Base-by-base conservation (phyloP, 2,888 invertebrate species). In the Melipona bicolor region DNA sequence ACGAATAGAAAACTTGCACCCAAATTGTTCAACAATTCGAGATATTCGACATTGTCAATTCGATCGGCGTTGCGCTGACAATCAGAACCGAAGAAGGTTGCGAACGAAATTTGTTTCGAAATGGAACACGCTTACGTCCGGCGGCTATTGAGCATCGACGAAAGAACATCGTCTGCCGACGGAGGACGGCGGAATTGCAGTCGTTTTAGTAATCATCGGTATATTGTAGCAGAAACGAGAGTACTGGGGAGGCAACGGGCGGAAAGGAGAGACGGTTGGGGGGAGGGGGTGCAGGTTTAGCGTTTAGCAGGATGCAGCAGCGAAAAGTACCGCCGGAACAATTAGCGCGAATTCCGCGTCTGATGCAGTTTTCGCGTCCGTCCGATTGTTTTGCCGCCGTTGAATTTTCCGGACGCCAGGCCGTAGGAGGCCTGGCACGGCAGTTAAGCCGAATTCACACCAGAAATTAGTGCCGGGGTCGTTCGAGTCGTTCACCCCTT, bases 291-390 rank as follows among this genome's bases (percentile, higher is more conserved):
- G 54, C 65, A 27, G 61, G 73, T 64, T 9, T 49, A 73, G 74
- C 50, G 82, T 50, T 17, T 65, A 36, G n/a, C 65, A 56, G 71
- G 61, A 50, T 64, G 50, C 27, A 32, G 59, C 2, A 61, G 49
- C 36, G 79, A 83, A 69, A 80, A 84, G 71, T 81, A 83, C 72
- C 68, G 88, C 77, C 81, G 88, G 90, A 90, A 91, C 92, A 92
- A 92, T 92, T 92, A 92, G 87, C 83, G 90, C 65, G 86, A 92
- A 91, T 93, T 93, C 88, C 87, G 74, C 78, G 90, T 88, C 88
- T 90, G 92, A 92, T 92, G 92, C 92, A 92, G 91, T 93, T 93
- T 92, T 91, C 92, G 89, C 90, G 91, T 92, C 89, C 89, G 87
- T 81, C 84, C 90, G 90, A 92, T 92, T 91, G 91, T 92, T 92